A percentile compares a stretch with the other conserved stretches of the same genome.
Evolutionary conservation across 2,888 invertebrate genomes (phyloP).

Genomic region (Thyatira batis): DNA sequence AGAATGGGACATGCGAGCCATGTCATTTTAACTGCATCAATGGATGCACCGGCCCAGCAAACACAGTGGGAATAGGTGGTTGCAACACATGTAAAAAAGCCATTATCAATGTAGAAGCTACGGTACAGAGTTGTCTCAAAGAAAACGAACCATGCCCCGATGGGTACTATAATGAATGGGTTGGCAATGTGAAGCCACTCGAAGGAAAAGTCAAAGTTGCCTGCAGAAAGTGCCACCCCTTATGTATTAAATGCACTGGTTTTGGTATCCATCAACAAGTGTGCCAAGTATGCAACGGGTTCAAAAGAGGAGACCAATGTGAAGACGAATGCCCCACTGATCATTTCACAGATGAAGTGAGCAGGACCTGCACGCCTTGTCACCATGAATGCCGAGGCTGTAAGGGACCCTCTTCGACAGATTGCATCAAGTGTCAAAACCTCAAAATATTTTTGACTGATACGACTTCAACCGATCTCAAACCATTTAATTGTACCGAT

Average conservation of each 20-base stretch:
- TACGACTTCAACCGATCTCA: conserved; percentile 73
- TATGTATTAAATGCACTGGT: conserved; percentile 93
- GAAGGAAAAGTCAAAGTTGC: conserved; percentile 94
- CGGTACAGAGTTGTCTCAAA: conserved; percentile 89
- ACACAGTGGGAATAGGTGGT: conserved; percentile 90
- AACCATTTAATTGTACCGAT: conserved; percentile 93
- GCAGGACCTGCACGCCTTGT: conserved; percentile 88
- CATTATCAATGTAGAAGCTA: conserved; percentile 87
- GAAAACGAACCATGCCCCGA: conserved; percentile 92
- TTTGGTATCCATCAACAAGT: conserved; percentile 93
- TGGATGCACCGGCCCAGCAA: conserved; percentile 94
- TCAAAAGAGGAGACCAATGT: conserved; percentile 93
- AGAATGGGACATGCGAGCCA: conserved; percentile 89
- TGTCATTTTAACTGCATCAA: conserved; percentile 94
- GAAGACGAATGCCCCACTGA: conserved; percentile 94
- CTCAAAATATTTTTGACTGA: conserved; percentile 86
- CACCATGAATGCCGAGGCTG: conserved; percentile 93
- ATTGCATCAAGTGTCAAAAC: conserved; percentile 90
- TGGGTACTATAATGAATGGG: conserved; percentile 92
- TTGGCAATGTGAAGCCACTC: conserved; percentile 89
- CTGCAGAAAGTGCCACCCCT: conserved; percentile 94
- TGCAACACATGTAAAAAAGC: conserved; percentile 96
- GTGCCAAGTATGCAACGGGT: conserved; percentile 93
- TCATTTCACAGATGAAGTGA: conserved; percentile 89
- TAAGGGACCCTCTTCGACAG: conserved; percentile 87